These are phyloP conservation scores for Labrus mixtus DNA, from an alignment of 2,113 vertebrate genomes.

Conservation along the genomic window DNA sequence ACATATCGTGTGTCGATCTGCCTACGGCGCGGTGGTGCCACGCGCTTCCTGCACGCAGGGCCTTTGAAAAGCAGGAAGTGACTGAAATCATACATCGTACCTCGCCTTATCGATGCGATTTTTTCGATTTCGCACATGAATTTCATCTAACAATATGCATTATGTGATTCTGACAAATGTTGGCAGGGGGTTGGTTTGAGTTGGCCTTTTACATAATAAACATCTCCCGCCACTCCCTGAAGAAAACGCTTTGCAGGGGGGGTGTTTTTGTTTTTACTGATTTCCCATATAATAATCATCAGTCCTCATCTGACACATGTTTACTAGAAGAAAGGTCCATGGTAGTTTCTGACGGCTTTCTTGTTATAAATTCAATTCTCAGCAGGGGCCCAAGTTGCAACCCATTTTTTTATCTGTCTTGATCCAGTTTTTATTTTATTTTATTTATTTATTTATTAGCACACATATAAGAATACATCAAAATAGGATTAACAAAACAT, in stretches of 20 bases:
- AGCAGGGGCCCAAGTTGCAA: not conserved
- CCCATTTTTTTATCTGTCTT: conserved; percentile 4
- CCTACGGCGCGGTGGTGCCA: conserved; percentile 83
- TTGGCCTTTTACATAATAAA: conserved; percentile 44
- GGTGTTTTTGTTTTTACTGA: not conserved
- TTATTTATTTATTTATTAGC: no score
- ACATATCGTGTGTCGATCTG: conserved; percentile 91
- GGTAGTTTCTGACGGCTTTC: not conserved
- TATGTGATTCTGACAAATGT: conserved; percentile 17
- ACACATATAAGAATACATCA: no score
- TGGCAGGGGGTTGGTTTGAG: conserved; percentile 47
- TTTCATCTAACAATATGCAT: conserved; percentile 49
- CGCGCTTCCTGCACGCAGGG: conserved; percentile 81
- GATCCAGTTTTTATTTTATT: no score
- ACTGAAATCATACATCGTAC: conserved; percentile 44
- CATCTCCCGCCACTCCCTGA: conserved; percentile 43
- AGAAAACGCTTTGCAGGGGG: conserved; percentile 26
- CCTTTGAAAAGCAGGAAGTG: conserved; percentile 68
- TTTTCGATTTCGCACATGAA: conserved; percentile 23
- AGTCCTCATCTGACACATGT: not conserved
- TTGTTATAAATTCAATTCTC: not conserved
- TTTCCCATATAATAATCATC: not conserved
- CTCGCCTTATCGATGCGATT: conserved; percentile 35
- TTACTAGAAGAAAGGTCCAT: not conserved
- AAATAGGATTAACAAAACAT: no score